Base-by-base conservation (phyloP, 1,140 invertebrate genomes). In the Nasonia vitripennis region DNA sequence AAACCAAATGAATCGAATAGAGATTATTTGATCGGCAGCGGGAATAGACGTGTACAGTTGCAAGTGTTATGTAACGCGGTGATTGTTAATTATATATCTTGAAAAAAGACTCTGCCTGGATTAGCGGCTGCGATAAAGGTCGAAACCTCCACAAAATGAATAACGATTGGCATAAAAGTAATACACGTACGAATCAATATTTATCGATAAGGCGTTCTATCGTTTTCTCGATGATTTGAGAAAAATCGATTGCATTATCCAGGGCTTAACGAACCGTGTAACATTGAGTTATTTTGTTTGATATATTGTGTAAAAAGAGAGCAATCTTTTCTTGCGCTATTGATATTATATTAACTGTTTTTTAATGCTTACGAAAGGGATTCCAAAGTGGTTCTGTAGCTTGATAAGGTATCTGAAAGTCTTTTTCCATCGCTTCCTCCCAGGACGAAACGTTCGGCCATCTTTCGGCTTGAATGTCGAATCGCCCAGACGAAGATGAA, bases 321-420 rank as follows among this genome's bases (percentile, higher is more conserved):
- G 70, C 70, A 73, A 73, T 73, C 14, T 14, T 14, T 73, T 34
- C 0, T 74, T 34, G 23, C 31, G 2, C 12, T 74, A 37, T 14
- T 27, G 34, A 14, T 34, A 17, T 31, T 34, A 17, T 14, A 62
- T 34, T 67, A 70, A 7, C 51, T 23, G 4, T 45, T 71, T 81
- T 73, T 71, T 55, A 12, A 9, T 45, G 87, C 89, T 88, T 86
- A 91, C 90, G 88, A 87, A 87, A 88, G 84, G 89, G 88, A 87
- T 88, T 67, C 90, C 90, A 90, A 6, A 51, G n/a, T 11, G 86
- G 31, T 83, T 85, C 83, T 0, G 89, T 89, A 10, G 91, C 91
- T 88, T 92, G 90, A 89, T 92, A 93, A n/a, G 90, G 86, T 79
- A 92, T 84, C 2, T 73, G 41, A 62, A 91, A 92, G 82, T 91